Evolutionary conservation across 2,113 vertebrate species (phyloP), one percentile per base, ranked within the genome.

Genomic region (Lonchura striata): DNA sequence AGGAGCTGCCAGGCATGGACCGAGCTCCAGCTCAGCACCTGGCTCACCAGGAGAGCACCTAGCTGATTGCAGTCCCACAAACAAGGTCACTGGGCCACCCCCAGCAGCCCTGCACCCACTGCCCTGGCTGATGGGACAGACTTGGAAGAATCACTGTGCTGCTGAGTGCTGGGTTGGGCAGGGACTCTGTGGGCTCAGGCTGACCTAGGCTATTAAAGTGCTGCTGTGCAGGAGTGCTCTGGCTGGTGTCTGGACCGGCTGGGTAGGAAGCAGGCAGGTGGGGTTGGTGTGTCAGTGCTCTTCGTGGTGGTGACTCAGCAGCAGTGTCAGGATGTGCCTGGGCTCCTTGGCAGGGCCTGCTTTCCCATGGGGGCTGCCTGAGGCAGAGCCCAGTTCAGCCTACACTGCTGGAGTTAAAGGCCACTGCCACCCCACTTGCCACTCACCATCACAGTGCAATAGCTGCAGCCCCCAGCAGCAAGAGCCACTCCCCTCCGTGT

Each of bases 371-470:
- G 0, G 16, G 49, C 69, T 85, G 49, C 46, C 21, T 15, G 0
- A 9, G 52, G 37, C 27, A 53, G 42, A 46, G 59, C 59, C 37
- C 25, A 15, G 54, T n/a, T 63, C 70, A 44, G 70, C 70, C 49
- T 17, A 7, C 19, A 1, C 24, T 3, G 0, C 10, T 28, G 47
- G 46, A 39, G 47, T 10, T 10, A 4, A 80, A 42, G 50, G 42
- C 28, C 12, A 1, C 25, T 5, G 3, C 1, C 6, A 18, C 25
- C 28, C 22, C 6, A 3, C 25, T 12, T 39, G 22, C 42, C 23
- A 3, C 22, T 41, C 1, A 0, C 33, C 31, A 18, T 20, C 1
- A 0, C 0, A 0, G 23, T 9, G 44, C 23, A 17, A 5, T 3
- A 31, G 11, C 88, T 24, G 24, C 31, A 22, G 65, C 25, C 46